These are phyloP conservation scores for Eriosoma lanigerum DNA, from an alignment of 1,140 invertebrate species.

Conservation along the genomic window DNA sequence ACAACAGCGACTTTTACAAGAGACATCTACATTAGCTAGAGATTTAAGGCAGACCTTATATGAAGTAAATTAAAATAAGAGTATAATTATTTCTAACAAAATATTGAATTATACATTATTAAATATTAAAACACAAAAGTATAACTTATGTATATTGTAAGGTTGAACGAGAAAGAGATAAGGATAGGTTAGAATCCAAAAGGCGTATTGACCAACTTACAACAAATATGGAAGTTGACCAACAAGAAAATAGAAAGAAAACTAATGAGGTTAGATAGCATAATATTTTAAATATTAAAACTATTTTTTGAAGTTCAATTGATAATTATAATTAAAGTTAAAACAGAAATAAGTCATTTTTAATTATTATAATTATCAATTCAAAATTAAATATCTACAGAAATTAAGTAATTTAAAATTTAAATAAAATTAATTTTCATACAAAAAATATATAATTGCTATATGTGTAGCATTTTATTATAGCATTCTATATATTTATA, in stretches of 20 bases:
- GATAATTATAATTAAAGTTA: no score
- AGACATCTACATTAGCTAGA: conserved; percentile 86
- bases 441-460: no score
- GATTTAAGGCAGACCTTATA: conserved; percentile 85
- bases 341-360: no score
- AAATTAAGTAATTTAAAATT: no score
- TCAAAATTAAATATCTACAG: no score
- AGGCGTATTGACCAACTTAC: conserved; percentile 82
- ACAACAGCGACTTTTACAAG: conserved; percentile 83
- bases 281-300: no score
- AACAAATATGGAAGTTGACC: conserved; percentile 81
- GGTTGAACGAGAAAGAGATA: conserved; percentile 83
- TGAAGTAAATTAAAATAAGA: conserved; percentile 63
- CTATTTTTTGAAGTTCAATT: no score
- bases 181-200: conserved; percentile 83
- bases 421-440: no score
- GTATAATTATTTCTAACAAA: background rate
- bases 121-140: background rate
- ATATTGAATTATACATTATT: background rate
- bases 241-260: conserved; percentile 84
- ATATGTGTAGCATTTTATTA: no score
- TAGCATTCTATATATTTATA: no score
- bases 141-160: conserved; percentile 57
- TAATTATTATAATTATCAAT: no score
- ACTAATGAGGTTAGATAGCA: conserved; percentile 63